These are phyloP conservation scores for Pyxicephalus adspersus DNA, from an alignment of 2,113 vertebrate genomes.

Conservation along the genomic window DNA sequence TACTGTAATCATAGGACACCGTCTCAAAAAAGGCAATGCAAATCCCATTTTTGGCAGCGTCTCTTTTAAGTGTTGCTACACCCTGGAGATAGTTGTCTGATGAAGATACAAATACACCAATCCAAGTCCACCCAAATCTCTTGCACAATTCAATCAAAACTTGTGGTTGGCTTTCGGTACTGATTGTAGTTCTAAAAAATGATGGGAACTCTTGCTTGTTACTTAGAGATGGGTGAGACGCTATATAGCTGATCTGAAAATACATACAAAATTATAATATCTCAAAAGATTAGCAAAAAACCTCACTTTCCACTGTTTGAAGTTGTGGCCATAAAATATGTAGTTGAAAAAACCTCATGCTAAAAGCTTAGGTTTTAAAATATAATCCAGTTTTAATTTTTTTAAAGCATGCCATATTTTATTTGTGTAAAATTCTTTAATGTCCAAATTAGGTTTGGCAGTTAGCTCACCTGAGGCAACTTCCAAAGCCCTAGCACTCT, in stretches of 20 bases:
- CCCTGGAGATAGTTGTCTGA: not conserved
- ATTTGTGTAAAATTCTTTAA: too few species aligned
- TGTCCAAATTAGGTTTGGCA: too few species aligned
- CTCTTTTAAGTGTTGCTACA: not conserved
- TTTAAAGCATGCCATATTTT: too few species aligned
- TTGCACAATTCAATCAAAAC: conserved; percentile 21
- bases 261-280: not conserved
- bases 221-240: conserved; percentile 12
- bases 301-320: too few species aligned
- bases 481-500: conserved; percentile 28
- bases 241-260: conserved; percentile 28
- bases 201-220: conserved; percentile 32
- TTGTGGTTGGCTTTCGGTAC: conserved; percentile 3
- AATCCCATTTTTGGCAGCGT: conserved; percentile 20
- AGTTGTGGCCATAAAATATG: too few species aligned
- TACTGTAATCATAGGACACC: not conserved
- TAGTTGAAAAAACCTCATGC: too few species aligned
- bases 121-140: conserved; percentile 29
- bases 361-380: too few species aligned
- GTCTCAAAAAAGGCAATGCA: conserved; percentile 34
- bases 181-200: conserved; percentile 19
- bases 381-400: too few species aligned
- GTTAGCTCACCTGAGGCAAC: not conserved
- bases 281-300: too few species aligned
- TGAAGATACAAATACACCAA: conserved; percentile 20